These are phyloP conservation scores for Sanderia malayensis DNA, from an alignment of 30 jellyfish, hydroid and myxozoan genomes.

Conservation along the genomic window DNA sequence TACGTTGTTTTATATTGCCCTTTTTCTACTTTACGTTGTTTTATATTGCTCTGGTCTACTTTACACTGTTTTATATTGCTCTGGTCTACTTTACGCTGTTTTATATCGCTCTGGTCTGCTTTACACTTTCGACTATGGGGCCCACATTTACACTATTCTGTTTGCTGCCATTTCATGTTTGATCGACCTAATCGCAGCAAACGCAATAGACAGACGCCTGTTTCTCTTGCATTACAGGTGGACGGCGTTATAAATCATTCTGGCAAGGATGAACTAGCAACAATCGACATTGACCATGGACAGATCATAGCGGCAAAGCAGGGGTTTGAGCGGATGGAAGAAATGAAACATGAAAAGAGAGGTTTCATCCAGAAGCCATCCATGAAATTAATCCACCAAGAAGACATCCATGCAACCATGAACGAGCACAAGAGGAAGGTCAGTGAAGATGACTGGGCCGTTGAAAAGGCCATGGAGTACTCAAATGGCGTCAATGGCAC, in stretches of 20 bases:
- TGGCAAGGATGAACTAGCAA: conserved; percentile 47
- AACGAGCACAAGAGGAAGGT: conserved; percentile 47
- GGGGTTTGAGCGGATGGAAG: conserved; percentile 18
- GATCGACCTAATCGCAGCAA: no score
- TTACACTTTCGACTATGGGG: no score
- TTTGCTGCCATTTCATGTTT: no score
- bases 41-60: no score
- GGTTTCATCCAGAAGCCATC: conserved; percentile 22
- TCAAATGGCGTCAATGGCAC: neutral
- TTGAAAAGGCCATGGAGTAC: neutral
- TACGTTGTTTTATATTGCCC: no score
- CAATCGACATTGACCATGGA: conserved; percentile 36
- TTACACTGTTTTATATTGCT: no score
- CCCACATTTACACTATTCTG: no score
- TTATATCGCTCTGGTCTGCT: no score
- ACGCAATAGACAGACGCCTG: no score
- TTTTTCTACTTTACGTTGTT: no score
- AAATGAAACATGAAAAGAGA: neutral
- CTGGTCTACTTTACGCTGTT: no score
- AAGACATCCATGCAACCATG: conserved; percentile 51
- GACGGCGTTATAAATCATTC: conserved; percentile 38
- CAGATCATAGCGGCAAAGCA: conserved; percentile 49
- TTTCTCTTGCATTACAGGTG: conserved; percentile 3
- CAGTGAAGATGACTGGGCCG: conserved; percentile 33
- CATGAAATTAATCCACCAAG: conserved; percentile 50